Conservation (phyloP, 2,113 vertebrate species). For the Anser brachyrhynchus region DNA sequence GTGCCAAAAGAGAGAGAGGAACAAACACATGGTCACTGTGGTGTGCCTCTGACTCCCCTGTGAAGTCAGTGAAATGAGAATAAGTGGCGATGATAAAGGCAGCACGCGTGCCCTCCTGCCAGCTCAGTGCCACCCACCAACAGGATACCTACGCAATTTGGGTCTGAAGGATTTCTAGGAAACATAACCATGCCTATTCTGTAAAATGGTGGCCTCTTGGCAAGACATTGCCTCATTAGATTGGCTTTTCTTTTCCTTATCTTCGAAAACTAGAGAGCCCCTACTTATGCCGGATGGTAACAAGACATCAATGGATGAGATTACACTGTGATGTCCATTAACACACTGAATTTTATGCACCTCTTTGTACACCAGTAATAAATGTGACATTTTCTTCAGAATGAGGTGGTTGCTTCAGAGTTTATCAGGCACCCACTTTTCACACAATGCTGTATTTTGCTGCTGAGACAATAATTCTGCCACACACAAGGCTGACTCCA, state of each 20-base stretch:
- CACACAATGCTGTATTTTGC: not conserved
- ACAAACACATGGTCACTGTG: accelerated
- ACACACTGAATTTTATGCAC: not conserved
- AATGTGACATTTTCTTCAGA: not conserved
- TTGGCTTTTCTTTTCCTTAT: not conserved
- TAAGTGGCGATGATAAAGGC: not conserved
- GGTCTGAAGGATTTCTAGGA: not conserved
- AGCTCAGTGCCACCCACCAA: not conserved
- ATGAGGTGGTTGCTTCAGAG: not conserved
- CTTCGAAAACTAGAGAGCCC: not conserved
- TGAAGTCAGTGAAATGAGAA: not conserved
- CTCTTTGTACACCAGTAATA: not conserved
- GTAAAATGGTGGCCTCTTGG: not conserved
- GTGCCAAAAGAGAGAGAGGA: not conserved
- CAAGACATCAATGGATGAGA: not conserved
- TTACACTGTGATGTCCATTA: not conserved
- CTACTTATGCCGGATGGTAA: not conserved
- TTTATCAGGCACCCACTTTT: not conserved
- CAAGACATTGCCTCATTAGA: not conserved
- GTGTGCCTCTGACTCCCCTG: not conserved
- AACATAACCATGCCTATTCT: not conserved
- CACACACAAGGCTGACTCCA: not conserved
- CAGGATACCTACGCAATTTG: not conserved
- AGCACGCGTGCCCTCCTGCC: accelerated
- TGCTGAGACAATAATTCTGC: not conserved